Evolutionary conservation across 2,113 vertebrate species (phyloP), one percentile per base, ranked within the genome.

Genomic region (Rafetus swinhoei): DNA sequence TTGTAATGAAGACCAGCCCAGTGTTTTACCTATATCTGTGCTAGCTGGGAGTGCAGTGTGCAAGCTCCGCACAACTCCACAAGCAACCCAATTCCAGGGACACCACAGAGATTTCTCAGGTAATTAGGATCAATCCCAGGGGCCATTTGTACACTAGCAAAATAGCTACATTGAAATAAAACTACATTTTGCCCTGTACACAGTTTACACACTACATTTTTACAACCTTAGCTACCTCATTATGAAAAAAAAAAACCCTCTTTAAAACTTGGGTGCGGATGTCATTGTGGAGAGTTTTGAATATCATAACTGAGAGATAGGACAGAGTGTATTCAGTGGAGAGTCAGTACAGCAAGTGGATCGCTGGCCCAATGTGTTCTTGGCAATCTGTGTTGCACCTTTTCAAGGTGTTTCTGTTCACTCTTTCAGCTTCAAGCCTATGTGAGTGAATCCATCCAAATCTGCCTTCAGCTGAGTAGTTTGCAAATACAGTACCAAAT

Each of bases 391-490:
- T 25, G 29, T 79, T 92, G 10, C 53, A 24, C n/a, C 24, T 55
- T 69, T 81, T 53, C 35, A 69, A 74, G 10, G 18, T 89, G 5
- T 45, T 89, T 92, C 84, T 89, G 45, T 88, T 93, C 59, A 74
- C 1, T 8, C 14, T 54, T 90, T 53, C 69, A 92, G 65, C 87
- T 92, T 89, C 62, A 84, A 89, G 86, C 15, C 90, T 7, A 45
- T 80, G 53, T 56, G 69, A 84, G 35, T 76, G n/a, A 85, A 45
- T 35, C 5, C 21, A 1, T 0, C 81, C 79, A 83, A 91, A 80
- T 88, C 92, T 94, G 77, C 29, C 27, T 91, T 90, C 89, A 94
- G 57, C 56, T 89, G 86, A 74, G 54, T 87, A 93, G 81, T 92
- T 93, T 85, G 74, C 92, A 93, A 29, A n/a, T 81, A 14, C 24